Percentiles rank a stretch among this genome's conserved stretches.
Evolutionary conservation across 1,140 invertebrate species (phyloP).

Genomic region (Tetramorium simillimum): DNA sequence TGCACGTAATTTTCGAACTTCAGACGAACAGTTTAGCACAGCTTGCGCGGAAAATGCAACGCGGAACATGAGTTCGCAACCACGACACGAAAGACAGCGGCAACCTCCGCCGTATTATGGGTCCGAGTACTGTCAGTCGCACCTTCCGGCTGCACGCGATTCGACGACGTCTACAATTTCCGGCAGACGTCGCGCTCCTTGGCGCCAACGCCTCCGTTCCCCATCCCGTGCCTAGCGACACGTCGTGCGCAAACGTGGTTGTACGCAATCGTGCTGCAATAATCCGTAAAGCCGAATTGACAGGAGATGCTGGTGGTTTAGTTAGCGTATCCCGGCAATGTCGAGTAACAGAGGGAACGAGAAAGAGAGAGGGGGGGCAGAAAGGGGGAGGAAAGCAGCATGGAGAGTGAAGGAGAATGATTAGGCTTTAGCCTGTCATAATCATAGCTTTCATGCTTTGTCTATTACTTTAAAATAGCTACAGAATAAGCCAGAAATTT

Average conservation of each 20-base stretch:
- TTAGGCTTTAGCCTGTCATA: neutral
- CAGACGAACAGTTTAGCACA: neutral
- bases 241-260: slow-evolving; percentile 64
- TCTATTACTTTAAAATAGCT: neutral
- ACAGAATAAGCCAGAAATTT: neutral
- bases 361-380: no score
- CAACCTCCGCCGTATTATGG: slow-evolving; percentile 65
- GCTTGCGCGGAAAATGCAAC: slow-evolving; percentile 6
- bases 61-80: slow-evolving; percentile 47
- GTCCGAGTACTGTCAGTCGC: slow-evolving; percentile 80
- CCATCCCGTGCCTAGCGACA: slow-evolving; percentile 40
- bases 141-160: slow-evolving; percentile 80
- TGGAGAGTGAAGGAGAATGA: neutral
- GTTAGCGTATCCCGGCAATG: slow-evolving; percentile 13
- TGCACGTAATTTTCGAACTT: slow-evolving; percentile 58
- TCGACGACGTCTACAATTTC: slow-evolving; percentile 80
- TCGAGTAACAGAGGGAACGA: neutral
- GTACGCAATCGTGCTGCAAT: slow-evolving; percentile 69
- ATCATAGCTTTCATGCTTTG: neutral
- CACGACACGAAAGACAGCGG: slow-evolving; percentile 62
- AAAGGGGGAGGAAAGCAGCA: neutral
- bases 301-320: slow-evolving; percentile 53
- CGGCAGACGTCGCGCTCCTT: slow-evolving; percentile 72
- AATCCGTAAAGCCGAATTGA: slow-evolving; percentile 68
- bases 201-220: slow-evolving; percentile 36